Evolutionary conservation across 2,113 vertebrate genomes (phyloP), one percentile per base, ranked within the genome.

Genomic region (Antechinus flavipes): DNA sequence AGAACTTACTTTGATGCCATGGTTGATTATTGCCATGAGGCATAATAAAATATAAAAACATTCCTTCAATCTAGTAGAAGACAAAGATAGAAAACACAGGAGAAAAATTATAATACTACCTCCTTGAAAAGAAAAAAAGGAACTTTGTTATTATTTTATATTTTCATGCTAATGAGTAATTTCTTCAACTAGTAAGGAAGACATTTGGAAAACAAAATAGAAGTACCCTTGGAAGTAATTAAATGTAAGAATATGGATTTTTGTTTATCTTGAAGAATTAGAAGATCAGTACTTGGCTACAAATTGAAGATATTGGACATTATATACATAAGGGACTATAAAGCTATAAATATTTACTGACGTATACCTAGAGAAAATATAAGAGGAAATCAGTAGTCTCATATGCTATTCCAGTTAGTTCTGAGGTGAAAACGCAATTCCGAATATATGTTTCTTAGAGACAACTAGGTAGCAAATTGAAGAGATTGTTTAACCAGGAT

Each of bases 121-220:
- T 96, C 55, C 8, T 96, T 97, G 84, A 92, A 92, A 92, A 95
- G 96, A 94, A 95, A 95, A 94, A 98, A 92, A 95, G 96, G 95
- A 93, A 61, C 55, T 97, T 89, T 89, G 96, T 94, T 97, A 97
- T 97, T 96, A 97, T 96, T 97, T 97, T 96, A 97, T 95, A 96
- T 95, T 91, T 94, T 96, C 90, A 96, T 93, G 91, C 93, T 98
- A 98, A 98, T 97, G 93, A 98, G 94, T 68, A 95, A 49, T 91
- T 94, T 95, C 93, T 97, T 96, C 55, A 96, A 91, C 56, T 91
- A 91, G 93, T 91, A 95, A 95, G 95, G 94, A 93, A 97, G 92
- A 94, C 97, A 97, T 96, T 97, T 91, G 94, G 94, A 53, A 93
- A 96, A 95, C 89, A 97, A 93, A 98, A 93, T 84, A 93, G 90